These are phyloP conservation scores for Watsonalla cultraria DNA, from an alignment of 2,888 invertebrate species.

Conservation along the genomic window DNA sequence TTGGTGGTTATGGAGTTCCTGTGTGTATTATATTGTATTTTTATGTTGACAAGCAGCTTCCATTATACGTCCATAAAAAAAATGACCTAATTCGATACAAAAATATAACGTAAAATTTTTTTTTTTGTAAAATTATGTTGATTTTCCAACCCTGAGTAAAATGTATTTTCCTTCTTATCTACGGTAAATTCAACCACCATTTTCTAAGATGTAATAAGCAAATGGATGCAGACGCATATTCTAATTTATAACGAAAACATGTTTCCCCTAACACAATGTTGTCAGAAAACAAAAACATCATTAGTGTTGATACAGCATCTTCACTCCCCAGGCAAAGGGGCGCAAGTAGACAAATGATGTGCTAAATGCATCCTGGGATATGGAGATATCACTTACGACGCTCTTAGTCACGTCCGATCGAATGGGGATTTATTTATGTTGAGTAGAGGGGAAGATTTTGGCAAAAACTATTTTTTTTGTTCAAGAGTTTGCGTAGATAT, in stretches of 20 bases:
- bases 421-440: background rate
- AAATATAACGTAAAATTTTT: no score
- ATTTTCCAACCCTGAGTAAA: no score
- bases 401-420: background rate
- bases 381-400: slow-evolving; percentile 20
- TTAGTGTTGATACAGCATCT: slow-evolving; percentile 15
- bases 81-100: no score
- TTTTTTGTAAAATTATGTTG: no score
- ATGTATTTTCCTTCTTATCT: background rate
- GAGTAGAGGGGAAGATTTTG: no score
- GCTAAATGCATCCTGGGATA: slow-evolving; percentile 21
- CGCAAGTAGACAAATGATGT: slow-evolving; percentile 39
- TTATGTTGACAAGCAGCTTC: no score
- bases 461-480: no score
- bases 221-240: slow-evolving; percentile 13
- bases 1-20: background rate
- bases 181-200: background rate
- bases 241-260: slow-evolving; percentile 16
- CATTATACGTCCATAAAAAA: no score
- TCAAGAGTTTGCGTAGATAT: no score
- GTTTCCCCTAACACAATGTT: slow-evolving; percentile 7
- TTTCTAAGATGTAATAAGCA: slow-evolving; percentile 7
- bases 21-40: background rate
- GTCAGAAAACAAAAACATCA: slow-evolving; percentile 24
- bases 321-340: slow-evolving; percentile 26